These are phyloP conservation scores for Papilio demoleus DNA, from an alignment of 2,888 invertebrate species.

Conservation along the genomic window DNA sequence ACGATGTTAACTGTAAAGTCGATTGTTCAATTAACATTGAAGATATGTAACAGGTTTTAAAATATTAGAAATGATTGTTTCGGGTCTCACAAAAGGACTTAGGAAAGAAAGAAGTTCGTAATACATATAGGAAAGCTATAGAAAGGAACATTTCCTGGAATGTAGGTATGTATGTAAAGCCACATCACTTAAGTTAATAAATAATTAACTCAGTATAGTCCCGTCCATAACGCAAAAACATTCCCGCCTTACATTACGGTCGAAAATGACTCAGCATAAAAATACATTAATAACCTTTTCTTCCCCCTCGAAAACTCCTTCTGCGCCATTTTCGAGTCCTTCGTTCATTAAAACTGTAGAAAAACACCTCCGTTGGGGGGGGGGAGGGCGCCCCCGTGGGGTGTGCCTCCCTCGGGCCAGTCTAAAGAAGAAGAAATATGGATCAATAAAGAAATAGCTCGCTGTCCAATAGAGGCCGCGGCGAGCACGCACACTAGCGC, in stretches of 20 bases:
- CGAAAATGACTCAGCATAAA: constrained; percentile 77
- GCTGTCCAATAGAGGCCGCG: constrained; percentile 80
- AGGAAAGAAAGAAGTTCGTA: background rate
- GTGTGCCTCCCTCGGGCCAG: constrained; percentile 63
- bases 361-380: constrained; percentile 69
- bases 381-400: constrained; percentile 44
- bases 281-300: constrained; percentile 79
- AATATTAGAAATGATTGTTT: no score
- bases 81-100: no score
- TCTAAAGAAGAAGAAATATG: constrained; percentile 84
- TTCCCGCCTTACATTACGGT: constrained; percentile 62
- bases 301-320: constrained; percentile 67
- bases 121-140: background rate
- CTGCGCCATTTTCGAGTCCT: constrained; percentile 68
- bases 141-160: background rate
- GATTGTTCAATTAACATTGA: no score
- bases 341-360: constrained; percentile 82
- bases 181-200: background rate
- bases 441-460: constrained; percentile 84
- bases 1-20: no score
- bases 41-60: no score
- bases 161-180: background rate
- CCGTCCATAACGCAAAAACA: constrained; percentile 44
- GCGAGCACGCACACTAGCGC: constrained; percentile 72
- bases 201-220: constrained; percentile 28